Conservation (phyloP, 2,113 vertebrate genomes). For the Pseudorectes ferrugineus region DNA sequence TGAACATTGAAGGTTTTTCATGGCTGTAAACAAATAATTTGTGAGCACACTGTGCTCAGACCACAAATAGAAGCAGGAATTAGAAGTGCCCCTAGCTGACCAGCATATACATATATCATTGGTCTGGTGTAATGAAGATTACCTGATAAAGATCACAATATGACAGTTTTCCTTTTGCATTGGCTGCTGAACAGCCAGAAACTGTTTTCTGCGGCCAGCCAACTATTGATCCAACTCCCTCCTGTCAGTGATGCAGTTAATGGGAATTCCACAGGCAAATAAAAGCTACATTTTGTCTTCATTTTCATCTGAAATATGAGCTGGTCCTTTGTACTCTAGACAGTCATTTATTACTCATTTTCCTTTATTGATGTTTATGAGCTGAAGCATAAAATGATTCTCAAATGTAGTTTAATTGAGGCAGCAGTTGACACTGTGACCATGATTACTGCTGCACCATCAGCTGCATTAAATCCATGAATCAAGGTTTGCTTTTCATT, state of each 20-base stretch:
- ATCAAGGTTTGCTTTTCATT: conserved; percentile 76
- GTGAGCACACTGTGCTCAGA: conserved; percentile 63
- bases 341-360: conserved; percentile 87
- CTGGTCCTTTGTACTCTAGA: conserved; percentile 85
- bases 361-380: conserved; percentile 88
- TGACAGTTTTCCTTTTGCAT: conserved; percentile 94
- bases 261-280: conserved; percentile 87
- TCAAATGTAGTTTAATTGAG: conserved; percentile 85
- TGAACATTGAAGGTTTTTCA: conserved; percentile 74
- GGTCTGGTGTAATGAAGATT: conserved; percentile 88
- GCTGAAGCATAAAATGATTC: conserved; percentile 84
- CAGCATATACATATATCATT: conserved; percentile 85
- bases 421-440: conserved; percentile 81
- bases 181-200: conserved; percentile 89
- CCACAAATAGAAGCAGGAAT: conserved; percentile 74
- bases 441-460: conserved; percentile 73
- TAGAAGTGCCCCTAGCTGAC: conserved; percentile 80
- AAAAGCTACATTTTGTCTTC: conserved; percentile 84
- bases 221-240: conserved; percentile 88
- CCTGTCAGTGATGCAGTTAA: conserved; percentile 84
- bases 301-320: conserved; percentile 86
- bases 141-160: conserved; percentile 98
- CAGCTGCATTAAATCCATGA: conserved; percentile 72
- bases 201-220: conserved; percentile 82
- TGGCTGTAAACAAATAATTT: conserved; percentile 81